phyloP scores from a whole-genome alignment of 2,113 vertebrate genomes.

The Vulpes vulpes region DNA sequence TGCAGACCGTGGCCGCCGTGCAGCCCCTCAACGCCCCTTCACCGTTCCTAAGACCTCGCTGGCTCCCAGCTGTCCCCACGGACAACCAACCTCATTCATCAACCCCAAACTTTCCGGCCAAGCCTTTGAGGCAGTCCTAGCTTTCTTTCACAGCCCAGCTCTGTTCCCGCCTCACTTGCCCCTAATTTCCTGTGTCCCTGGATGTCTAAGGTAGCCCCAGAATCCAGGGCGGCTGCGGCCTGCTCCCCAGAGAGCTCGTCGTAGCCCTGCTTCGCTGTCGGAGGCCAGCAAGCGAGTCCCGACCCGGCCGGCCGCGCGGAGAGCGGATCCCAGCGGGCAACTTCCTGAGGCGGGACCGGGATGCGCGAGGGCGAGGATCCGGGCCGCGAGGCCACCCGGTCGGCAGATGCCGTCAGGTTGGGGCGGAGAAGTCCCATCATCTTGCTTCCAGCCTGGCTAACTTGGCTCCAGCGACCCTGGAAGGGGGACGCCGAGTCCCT shows the following conservation, averaged over 20 bases:
- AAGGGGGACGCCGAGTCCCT: not conserved
- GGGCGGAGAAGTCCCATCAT: not conserved
- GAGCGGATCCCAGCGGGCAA: slow-evolving; percentile 35
- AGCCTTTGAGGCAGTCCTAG: not conserved
- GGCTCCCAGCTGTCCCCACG: not conserved
- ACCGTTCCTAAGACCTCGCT: not conserved
- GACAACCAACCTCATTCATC: not conserved
- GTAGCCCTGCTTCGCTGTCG: not conserved
- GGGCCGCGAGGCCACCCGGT: not conserved
- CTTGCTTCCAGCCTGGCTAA: not conserved
- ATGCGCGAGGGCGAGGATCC: not conserved
- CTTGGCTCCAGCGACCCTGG: slow-evolving; percentile 44
- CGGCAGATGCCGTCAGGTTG: not conserved
- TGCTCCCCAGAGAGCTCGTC: slow-evolving; percentile 7
- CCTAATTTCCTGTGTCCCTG: not conserved
- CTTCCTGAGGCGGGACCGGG: not conserved
- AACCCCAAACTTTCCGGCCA: slow-evolving; percentile 38
- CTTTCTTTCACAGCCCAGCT: not conserved
- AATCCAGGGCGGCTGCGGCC: slow-evolving; percentile 3
- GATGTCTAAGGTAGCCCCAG: not conserved
- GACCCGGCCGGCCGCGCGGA: not conserved
- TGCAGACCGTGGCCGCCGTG: not conserved
- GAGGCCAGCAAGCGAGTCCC: slow-evolving; percentile 17
- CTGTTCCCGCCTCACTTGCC: not conserved
- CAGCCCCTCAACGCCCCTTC: not conserved